A percentile compares a stretch with the other conserved stretches of the same genome.
Conservation (phyloP, 2,797 vertebrate species). For the Chloroceryle amazona region DNA sequence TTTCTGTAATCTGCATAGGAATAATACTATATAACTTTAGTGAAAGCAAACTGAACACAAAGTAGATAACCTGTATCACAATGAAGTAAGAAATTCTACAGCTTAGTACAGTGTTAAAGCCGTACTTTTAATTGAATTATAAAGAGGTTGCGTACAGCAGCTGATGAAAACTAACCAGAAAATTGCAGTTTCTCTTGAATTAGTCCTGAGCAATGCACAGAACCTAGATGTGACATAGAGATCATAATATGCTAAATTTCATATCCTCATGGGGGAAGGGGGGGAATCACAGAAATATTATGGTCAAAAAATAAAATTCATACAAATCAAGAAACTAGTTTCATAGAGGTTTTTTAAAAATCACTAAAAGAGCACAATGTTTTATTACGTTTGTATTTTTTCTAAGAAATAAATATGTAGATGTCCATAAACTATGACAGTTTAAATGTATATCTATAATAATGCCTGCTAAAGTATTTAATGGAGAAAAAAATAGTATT, state of each 20-base stretch:
- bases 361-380: background rate
- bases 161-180: background rate
- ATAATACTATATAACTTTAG: background rate
- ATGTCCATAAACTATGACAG: too few relatives aligned
- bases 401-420: too few relatives aligned
- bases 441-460: too few relatives aligned
- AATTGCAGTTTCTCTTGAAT: background rate
- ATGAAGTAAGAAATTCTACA: background rate
- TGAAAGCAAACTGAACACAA: background rate
- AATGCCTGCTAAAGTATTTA: too few relatives aligned
- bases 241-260: background rate
- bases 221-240: background rate
- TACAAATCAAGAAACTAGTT: background rate
- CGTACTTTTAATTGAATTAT: background rate
- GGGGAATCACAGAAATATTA: background rate
- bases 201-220: background rate
- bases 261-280: background rate
- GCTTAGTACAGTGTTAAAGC: background rate
- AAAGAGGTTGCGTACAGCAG: background rate
- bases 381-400: too few relatives aligned
- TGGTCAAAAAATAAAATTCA: background rate
- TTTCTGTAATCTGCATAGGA: background rate
- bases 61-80: background rate
- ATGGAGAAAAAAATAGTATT: too few relatives aligned
- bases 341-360: accelerated